phyloP scores from a whole-genome alignment of 23 tunicate genomes.

The Ciona savignyi region DNA sequence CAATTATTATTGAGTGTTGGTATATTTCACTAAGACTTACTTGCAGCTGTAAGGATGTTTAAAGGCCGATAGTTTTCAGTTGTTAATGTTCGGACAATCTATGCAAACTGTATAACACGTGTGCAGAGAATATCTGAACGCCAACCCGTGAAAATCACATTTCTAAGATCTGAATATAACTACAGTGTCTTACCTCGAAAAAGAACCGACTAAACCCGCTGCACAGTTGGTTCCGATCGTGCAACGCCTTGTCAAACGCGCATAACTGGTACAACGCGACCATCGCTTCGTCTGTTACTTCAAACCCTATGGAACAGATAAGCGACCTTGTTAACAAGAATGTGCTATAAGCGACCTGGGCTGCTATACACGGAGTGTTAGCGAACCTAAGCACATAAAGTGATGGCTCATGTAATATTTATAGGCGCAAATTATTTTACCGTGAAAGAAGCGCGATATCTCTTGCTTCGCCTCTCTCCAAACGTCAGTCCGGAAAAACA shows the following conservation, averaged over 20 bases:
- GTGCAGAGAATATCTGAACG: neutral
- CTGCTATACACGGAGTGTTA: neutral
- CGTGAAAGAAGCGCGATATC: neutral
- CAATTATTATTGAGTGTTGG: too few species aligned
- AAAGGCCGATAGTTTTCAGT: neutral
- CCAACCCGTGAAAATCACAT: neutral
- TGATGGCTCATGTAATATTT: neutral
- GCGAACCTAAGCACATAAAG: neutral
- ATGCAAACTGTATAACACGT: neutral
- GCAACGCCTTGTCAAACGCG: conserved; percentile 55
- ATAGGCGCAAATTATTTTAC: neutral
- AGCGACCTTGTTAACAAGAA: neutral
- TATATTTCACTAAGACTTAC: too few species aligned
- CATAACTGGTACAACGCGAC: conserved; percentile 29
- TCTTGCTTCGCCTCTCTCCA: neutral
- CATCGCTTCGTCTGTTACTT: neutral
- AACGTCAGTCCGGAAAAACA: conserved; percentile 10
- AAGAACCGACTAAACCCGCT: conserved; percentile 21
- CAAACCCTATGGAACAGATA: neutral
- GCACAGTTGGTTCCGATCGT: conserved; percentile 33
- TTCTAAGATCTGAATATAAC: too few species aligned
- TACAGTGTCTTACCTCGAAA: neutral
- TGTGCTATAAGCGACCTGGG: neutral
- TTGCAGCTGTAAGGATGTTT: too few species aligned
- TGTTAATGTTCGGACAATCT: conserved; percentile 1